Conservation (phyloP, 2,113 vertebrate species). For the Grammomys dolichurus region DNA sequence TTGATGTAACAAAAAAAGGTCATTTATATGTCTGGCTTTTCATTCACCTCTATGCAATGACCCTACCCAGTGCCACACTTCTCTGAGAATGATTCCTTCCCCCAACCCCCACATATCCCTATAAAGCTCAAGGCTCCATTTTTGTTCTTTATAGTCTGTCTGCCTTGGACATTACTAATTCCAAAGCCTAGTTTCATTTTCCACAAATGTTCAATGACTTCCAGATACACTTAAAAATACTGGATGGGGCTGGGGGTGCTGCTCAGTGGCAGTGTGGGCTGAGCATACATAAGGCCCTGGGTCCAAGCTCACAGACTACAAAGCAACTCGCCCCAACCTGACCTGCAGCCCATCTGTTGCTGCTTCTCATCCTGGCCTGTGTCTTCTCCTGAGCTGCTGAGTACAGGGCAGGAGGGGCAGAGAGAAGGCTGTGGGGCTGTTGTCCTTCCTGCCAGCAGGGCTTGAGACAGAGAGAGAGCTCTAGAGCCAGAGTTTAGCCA, state of each 20-base stretch:
- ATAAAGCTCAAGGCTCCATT: background rate
- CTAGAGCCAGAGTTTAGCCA: background rate
- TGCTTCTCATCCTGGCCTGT: background rate
- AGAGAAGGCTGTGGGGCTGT: background rate
- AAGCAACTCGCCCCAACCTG: background rate
- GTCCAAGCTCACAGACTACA: background rate
- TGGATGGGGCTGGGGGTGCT: background rate
- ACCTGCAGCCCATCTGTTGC: background rate
- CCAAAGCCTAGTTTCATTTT: constrained; percentile 34
- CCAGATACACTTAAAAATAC: constrained; percentile 1
- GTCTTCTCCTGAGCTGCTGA: background rate
- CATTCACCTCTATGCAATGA: background rate
- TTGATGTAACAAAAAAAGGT: background rate
- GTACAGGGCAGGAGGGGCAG: background rate
- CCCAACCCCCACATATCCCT: background rate
- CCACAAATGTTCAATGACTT: background rate
- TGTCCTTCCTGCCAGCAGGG: background rate
- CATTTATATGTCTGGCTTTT: constrained; percentile 21
- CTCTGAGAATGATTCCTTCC: background rate
- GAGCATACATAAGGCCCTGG: background rate
- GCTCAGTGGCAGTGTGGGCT: background rate
- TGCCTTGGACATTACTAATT: background rate
- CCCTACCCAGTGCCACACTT: too few species aligned
- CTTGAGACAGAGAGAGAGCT: background rate
- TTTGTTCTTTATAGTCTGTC: background rate